Evolutionary conservation across 1,140 invertebrate species (phyloP), one percentile per base, ranked within the genome.

Genomic region (Drosophila ananassae): DNA sequence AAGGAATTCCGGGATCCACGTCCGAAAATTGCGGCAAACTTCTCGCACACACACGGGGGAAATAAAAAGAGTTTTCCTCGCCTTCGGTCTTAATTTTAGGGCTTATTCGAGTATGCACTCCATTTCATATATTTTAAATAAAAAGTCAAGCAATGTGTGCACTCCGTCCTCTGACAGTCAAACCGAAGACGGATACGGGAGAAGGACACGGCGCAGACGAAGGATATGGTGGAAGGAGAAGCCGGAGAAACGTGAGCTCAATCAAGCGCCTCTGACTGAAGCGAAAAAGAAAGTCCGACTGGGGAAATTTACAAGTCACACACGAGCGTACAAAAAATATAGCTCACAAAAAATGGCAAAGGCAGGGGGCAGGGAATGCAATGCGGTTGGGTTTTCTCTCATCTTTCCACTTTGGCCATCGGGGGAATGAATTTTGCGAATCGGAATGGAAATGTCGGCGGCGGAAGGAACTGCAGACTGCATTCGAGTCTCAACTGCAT

Each of bases 261-360:
- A 84, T 84, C 81, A 84, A 85, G 81, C 81, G 81, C 63, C 77
- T 63, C 80, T 83, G 71, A 61, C 57, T 34, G 57, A 32, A 21
- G 71, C 69, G 37, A 13, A 51, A 59, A 46, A 61, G 9, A n/a
- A 37, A 37, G 66, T 80, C 57, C 81, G 83, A 85, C 81, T 62
- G 73, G 81, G 81, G 81, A 84, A 84, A 84, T 84, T 84, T 85
- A 84, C 80, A 84, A 83, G 81, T 66, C 73, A 84, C 73, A 80
- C 73, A 84, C 76, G 57, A 62, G 44, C 64, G 53, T 46, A 71
- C 59, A 37, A 66, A 61, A 66, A 59, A 61, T 73, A 73, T 73
- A 59, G 55, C 46, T 21, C 24, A 69, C 21, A 60, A 61, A 68
- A 72, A 64, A 47, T 61, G 44, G 54, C 67, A 69, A 50, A 51